phyloP scores from a whole-genome alignment of 2,797 vertebrate genomes.

The Chloroceryle amazona region DNA sequence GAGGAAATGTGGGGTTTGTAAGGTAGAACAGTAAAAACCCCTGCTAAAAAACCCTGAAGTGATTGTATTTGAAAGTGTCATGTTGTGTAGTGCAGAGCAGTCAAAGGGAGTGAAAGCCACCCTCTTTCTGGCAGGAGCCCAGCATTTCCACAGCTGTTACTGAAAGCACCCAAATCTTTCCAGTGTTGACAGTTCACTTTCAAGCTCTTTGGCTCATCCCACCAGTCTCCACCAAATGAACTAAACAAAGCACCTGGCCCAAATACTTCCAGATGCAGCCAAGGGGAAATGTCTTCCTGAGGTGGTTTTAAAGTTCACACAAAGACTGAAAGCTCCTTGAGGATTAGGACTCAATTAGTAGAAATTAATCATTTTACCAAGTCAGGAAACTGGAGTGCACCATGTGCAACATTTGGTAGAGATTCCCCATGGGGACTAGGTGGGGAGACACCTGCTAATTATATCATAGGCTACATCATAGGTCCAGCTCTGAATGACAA shows the following conservation, averaged over 20 bases:
- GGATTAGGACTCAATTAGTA: neutral
- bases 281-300: neutral
- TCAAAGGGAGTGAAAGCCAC: neutral
- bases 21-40: neutral
- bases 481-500: neutral
- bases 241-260: neutral
- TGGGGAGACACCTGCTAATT: neutral
- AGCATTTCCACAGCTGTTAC: neutral
- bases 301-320: neutral
- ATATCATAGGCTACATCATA: neutral
- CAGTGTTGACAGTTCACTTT: neutral
- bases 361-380: neutral
- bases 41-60: neutral
- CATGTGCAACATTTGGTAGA: neutral
- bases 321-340: neutral
- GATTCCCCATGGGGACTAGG: neutral
- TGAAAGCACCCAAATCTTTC: neutral
- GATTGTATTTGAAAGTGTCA: neutral
- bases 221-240: neutral
- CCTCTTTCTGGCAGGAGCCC: neutral
- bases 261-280: neutral
- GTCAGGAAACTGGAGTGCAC: neutral
- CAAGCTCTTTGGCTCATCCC: neutral
- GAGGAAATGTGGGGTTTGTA: neutral
- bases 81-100: neutral